Evolutionary conservation across 2,888 invertebrate genomes (phyloP), one percentile per base, ranked within the genome.

Genomic region (Cartodere bifasciata): DNA sequence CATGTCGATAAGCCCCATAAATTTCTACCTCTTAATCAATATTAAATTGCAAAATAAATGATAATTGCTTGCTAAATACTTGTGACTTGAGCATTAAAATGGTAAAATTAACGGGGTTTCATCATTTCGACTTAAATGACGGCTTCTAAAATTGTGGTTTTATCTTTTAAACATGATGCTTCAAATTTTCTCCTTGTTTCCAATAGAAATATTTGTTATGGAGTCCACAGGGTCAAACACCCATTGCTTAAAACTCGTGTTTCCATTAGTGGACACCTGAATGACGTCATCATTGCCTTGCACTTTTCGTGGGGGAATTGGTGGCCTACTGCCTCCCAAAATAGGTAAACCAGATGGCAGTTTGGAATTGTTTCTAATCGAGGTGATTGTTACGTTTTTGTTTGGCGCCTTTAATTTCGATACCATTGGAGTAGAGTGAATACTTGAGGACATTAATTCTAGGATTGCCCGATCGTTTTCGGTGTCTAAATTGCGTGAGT

Each of bases 381-480:
- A 72, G n/a, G 73, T 74, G 0, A 73, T 68, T 3, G 72, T 67
- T n/a, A 62, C 55, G 62, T 70, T 56, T 62, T 70, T 53, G 58
- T 61, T 36, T 52, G 53, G 45, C 15, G 50, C 43, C 35, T 53
- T 53, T 3, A 46, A 43, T 13, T 36, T 42, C 7, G 45, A 39
- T 10, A 42, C 31, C 15, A 50, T 42, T 1, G 57, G 55, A 3
- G 57, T 56, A 3, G 58, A 56, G 29, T 53, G 54, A 4, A 49
- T 44, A 2, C 48, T 39, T 4, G 57, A 51, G n/a, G 56, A 49
- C 53, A 60, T 58, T 28, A 59, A 46, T 37, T 58, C 58, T 9
- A 60, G 40, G 16, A 59, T 48, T 5, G 57, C 60, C 25, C 49
- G 53, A 29, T 60, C 56, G 28, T 53, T 47, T 24, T 55, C 58